Percentiles rank a stretch among this genome's conserved stretches.
These are phyloP conservation scores for Neoaliturus tenellus DNA, from an alignment of 2,888 invertebrate species.

Conservation along the genomic window DNA sequence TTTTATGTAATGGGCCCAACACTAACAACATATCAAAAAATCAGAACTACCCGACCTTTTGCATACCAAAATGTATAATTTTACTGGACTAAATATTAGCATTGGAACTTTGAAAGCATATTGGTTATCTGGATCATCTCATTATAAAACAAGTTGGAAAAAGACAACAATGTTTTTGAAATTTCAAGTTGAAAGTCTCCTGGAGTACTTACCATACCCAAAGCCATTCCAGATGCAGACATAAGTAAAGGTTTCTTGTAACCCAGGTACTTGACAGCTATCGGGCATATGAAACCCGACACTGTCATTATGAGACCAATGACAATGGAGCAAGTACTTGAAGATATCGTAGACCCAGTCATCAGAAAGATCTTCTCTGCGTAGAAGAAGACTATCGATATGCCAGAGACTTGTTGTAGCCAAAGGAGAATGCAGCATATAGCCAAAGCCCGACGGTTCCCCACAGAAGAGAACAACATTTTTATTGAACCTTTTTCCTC, in stretches of 20 bases:
- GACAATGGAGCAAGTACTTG: constrained; percentile 15
- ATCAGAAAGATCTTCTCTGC: constrained; percentile 29
- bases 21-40: no score
- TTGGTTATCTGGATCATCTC: no score
- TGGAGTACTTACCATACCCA: constrained; percentile 30
- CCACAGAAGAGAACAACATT: neutral
- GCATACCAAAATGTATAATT: no score
- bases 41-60: no score
- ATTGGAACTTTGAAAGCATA: no score
- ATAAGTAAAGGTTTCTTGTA: constrained; percentile 27
- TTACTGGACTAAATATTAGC: no score
- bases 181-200: no score
- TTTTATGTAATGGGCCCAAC: no score
- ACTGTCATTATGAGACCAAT: constrained; percentile 2
- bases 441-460: constrained; percentile 14
- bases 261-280: constrained; percentile 3
- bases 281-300: constrained; percentile 6
- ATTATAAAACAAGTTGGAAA: no score
- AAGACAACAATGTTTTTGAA: no score
- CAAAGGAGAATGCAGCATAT: constrained; percentile 20
- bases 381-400: neutral
- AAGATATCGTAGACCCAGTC: constrained; percentile 3
- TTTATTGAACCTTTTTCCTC: neutral
- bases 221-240: constrained; percentile 25
- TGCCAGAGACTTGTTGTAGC: constrained; percentile 30